Evolutionary conservation across 2,797 vertebrate genomes (phyloP).

Genomic region (Kryptopterus vitreolus): DNA sequence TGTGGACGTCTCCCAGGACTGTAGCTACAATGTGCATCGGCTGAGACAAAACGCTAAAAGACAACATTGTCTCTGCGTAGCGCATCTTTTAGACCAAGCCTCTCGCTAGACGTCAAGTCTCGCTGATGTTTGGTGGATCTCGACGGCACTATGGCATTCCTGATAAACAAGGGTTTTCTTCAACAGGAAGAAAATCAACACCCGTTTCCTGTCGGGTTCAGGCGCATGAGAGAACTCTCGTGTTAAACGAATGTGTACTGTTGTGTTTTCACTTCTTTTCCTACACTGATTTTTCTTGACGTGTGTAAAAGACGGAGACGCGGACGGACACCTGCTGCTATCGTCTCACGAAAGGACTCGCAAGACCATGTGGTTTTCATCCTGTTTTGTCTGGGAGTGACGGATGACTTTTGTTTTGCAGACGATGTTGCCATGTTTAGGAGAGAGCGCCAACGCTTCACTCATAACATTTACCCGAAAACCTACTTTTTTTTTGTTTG

Average conservation of each 20-base stretch:
- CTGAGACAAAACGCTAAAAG: slow-evolving; percentile 48
- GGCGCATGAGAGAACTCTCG: slow-evolving; percentile 6
- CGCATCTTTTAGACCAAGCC: too few relatives aligned
- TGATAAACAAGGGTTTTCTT: slow-evolving; percentile 48
- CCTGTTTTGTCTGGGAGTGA: slow-evolving; percentile 43
- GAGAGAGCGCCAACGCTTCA: not conserved
- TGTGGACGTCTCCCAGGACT: slow-evolving; percentile 61
- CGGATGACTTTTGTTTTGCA: slow-evolving; percentile 34
- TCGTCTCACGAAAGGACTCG: slow-evolving; percentile 1
- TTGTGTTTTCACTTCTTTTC: not conserved
- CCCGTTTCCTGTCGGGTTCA: slow-evolving; percentile 39
- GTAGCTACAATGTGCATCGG: slow-evolving; percentile 34
- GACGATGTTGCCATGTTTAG: not conserved
- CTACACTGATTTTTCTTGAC: slow-evolving; percentile 6
- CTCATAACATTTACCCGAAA: not conserved
- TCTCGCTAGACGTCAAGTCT: too few relatives aligned
- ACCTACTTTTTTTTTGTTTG: not conserved
- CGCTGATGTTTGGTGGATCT: too few relatives aligned
- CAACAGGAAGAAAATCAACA: slow-evolving; percentile 40
- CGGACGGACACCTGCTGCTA: slow-evolving; percentile 16
- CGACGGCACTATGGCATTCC: slow-evolving; percentile 1
- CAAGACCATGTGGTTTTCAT: slow-evolving; percentile 37
- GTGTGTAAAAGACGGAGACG: slow-evolving; percentile 1
- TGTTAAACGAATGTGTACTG: not conserved
- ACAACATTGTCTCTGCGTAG: slow-evolving; percentile 33